Evolutionary conservation across 2,113 vertebrate genomes (phyloP).

Genomic region (Oreochromis niloticus): DNA sequence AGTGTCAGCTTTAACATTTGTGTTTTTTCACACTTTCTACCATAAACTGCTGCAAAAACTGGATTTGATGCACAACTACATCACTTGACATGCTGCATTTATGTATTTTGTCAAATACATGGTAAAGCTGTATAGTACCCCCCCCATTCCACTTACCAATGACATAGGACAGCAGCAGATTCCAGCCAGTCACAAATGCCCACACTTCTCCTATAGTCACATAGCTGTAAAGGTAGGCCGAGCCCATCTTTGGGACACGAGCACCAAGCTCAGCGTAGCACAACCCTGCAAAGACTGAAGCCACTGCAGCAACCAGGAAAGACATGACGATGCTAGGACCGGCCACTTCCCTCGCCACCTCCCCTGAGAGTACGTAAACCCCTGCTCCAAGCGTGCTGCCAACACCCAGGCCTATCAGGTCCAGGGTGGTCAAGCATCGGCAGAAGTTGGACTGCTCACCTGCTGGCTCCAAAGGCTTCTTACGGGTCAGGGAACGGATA

Average conservation of each 20-base stretch:
- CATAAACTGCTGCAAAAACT: neutral
- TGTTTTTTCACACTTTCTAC: neutral
- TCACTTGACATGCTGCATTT: neutral
- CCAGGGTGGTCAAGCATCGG: slow-evolving; percentile 21
- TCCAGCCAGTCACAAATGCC: slow-evolving; percentile 40
- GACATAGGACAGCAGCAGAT: slow-evolving; percentile 32
- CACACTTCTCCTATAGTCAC: slow-evolving; percentile 33
- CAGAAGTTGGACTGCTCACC: slow-evolving; percentile 8
- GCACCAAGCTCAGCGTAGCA: slow-evolving; percentile 42
- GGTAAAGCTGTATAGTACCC: neutral
- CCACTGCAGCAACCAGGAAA: slow-evolving; percentile 22
- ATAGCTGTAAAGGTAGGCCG: slow-evolving; percentile 34
- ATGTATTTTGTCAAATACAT: neutral
- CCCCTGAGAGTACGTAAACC: slow-evolving; percentile 24
- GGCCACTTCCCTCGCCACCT: slow-evolving; percentile 13
- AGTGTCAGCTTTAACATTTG: neutral
- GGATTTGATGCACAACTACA: neutral
- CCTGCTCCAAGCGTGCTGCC: slow-evolving; percentile 23
- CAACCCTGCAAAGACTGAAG: slow-evolving; percentile 17
- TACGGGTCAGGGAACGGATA: neutral
- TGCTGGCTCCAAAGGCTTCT: slow-evolving; percentile 15
- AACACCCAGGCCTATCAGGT: slow-evolving; percentile 35
- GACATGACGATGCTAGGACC: slow-evolving; percentile 36
- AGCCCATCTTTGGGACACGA: slow-evolving; percentile 26
- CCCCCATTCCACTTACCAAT: neutral